Evolutionary conservation across 2,113 vertebrate species (phyloP).

Genomic region (Columba janthina): DNA sequence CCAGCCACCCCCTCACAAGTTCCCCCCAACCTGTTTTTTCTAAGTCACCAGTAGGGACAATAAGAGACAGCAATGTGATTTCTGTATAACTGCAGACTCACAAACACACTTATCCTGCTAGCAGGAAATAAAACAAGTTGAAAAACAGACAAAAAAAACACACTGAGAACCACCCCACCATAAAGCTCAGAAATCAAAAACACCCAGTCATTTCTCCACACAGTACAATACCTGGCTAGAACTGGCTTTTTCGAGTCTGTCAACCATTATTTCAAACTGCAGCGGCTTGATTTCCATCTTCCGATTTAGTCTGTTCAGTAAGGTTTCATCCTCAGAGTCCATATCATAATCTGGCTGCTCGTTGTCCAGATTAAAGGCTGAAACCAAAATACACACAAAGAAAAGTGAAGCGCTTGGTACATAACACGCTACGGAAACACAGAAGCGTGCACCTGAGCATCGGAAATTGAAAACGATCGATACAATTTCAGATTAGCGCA

Average conservation of each 20-base stretch:
- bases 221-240: conserved; percentile 85
- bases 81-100: neutral
- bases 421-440: neutral
- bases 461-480: rapidly evolving
- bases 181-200: neutral
- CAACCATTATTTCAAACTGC: conserved; percentile 94
- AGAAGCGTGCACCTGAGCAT: neutral
- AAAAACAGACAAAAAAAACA: neutral
- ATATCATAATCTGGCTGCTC: conserved; percentile 95
- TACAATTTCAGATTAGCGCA: neutral
- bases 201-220: neutral
- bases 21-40: neutral
- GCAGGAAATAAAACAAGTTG: neutral
- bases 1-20: neutral
- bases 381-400: neutral
- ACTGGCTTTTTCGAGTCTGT: conserved; percentile 92
- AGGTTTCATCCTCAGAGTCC: conserved; percentile 94
- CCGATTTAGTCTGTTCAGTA: conserved; percentile 90
- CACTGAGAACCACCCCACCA: neutral
- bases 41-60: neutral
- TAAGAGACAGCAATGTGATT: neutral
- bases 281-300: conserved; percentile 94
- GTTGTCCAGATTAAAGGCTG: conserved; percentile 90
- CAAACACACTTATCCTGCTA: neutral
- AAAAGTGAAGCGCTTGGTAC: neutral